Base-by-base conservation (phyloP, 1,140 invertebrate genomes). In the Leucophenga varia region DNA sequence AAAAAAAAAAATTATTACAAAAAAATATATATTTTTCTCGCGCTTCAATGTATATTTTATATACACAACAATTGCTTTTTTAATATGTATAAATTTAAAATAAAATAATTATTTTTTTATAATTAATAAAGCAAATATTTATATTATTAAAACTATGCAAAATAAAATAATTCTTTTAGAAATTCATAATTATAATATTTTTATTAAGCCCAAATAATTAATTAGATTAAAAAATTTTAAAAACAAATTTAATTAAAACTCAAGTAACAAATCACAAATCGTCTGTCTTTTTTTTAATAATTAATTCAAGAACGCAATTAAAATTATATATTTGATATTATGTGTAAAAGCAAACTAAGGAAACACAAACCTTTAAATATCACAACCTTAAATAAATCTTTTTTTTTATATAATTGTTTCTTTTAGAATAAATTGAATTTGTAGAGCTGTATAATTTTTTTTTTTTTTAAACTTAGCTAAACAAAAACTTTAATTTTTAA, bases 11-110 rank as follows among this genome's bases (percentile, higher is more conserved):
- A 31, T 38, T 38, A 35, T 32, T 61, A 47, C 41, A 19, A 25
- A 25, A 57, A 67, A 67, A 59, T 38, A 65, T 56, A 67, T 25
- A 25, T 25, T 6, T 5, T 25, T 25, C 22, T 25, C 10, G 5
- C 30, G 57, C 61, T 60, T 67, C 61, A 65, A 67, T 67, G 63
- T 67, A 67, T 67, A 67, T 67, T 67, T 61, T 52, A 67, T 67
- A 67, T 67, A 67, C 63, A 67, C 63, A 67, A 67, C 63, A 67
- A 67, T 14, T 28, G 12, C 25, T 28, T 35, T 45, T 49, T 30
- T 19, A 39, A 51, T 13, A n/a, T n/a, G n/a, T n/a, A n/a, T n/a
- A n/a, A n/a, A n/a, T n/a, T n/a, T 37, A 37, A 55, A n/a, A n/a
- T n/a, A n/a, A 55, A 48, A 57, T 32, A 49, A 55, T 44, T 47